Conservation (phyloP, 2,113 vertebrate species). For the Crotalus viridis region DNA sequence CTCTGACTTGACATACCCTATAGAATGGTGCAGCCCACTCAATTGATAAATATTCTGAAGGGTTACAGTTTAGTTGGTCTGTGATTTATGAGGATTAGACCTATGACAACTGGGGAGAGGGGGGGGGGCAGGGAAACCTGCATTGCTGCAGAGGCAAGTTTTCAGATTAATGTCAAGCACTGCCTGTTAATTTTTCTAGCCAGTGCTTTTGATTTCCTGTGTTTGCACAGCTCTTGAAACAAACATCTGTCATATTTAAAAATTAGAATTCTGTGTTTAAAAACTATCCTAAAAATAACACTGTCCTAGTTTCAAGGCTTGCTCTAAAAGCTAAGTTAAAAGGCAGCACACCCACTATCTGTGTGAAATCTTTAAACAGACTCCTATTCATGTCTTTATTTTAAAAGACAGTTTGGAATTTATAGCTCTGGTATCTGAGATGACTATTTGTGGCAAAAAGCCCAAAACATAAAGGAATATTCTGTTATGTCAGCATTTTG, state of each 20-base stretch:
- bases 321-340: background rate
- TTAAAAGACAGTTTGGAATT: background rate
- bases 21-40: background rate
- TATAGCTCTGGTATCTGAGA: background rate
- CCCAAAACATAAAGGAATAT: background rate
- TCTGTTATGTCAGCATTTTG: accelerated
- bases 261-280: background rate
- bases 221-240: background rate
- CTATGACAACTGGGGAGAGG: no score
- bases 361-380: background rate
- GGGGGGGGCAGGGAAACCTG: background rate
- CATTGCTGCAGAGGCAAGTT: background rate
- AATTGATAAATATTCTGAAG: background rate
- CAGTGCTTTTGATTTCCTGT: background rate
- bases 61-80: background rate
- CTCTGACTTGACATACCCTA: background rate
- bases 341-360: background rate
- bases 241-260: background rate
- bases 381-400: accelerated
- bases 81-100: background rate
- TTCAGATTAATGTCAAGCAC: background rate
- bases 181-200: background rate
- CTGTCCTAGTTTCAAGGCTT: background rate
- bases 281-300: background rate
- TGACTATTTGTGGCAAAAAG: background rate